Evolutionary conservation across 2,888 invertebrate species (phyloP).

Genomic region (Isoperla grammatica): DNA sequence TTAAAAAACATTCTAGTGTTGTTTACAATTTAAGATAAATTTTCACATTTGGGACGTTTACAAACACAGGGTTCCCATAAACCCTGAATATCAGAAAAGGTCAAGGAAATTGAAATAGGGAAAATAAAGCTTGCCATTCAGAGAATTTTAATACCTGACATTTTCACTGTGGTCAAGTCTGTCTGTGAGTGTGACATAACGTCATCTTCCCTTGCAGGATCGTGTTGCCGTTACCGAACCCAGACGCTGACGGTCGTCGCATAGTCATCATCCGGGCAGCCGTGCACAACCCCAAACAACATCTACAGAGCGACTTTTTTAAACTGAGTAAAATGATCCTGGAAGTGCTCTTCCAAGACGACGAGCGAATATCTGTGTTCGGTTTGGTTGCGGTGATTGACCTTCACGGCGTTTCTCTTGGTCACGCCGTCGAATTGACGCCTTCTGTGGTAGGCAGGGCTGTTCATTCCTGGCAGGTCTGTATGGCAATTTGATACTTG

Average conservation of each 20-base stretch:
- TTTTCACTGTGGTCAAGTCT: too few relatives aligned
- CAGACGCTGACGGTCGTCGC: slow-evolving; percentile 48
- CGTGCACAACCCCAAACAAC: slow-evolving; percentile 52
- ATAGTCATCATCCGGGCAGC: slow-evolving; percentile 56
- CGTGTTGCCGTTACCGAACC: slow-evolving; percentile 52
- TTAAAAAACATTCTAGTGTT: too few relatives aligned
- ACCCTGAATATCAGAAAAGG: too few relatives aligned
- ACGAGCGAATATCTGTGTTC: slow-evolving; percentile 47
- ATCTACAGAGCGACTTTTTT: slow-evolving; percentile 54
- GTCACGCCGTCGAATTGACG: slow-evolving; percentile 55
- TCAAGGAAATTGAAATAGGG: too few relatives aligned
- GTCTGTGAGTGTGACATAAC: too few relatives aligned
- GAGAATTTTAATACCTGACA: too few relatives aligned
- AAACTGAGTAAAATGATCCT: slow-evolving; percentile 58
- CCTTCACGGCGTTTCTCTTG: slow-evolving; percentile 51
- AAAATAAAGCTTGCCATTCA: too few relatives aligned
- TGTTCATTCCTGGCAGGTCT: slow-evolving; percentile 57
- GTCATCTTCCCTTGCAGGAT: slow-evolving; percentile 43
- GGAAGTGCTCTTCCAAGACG: slow-evolving; percentile 51
- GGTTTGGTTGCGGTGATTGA: slow-evolving; percentile 59
- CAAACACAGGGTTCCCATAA: too few relatives aligned
- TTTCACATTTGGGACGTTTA: too few relatives aligned
- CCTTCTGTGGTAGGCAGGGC: slow-evolving; percentile 53
- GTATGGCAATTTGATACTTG: too few relatives aligned
- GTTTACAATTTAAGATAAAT: too few relatives aligned